Evolutionary conservation across 2,113 vertebrate genomes (phyloP), one percentile per base, ranked within the genome.

Genomic region (Grammatotria lemairii): DNA sequence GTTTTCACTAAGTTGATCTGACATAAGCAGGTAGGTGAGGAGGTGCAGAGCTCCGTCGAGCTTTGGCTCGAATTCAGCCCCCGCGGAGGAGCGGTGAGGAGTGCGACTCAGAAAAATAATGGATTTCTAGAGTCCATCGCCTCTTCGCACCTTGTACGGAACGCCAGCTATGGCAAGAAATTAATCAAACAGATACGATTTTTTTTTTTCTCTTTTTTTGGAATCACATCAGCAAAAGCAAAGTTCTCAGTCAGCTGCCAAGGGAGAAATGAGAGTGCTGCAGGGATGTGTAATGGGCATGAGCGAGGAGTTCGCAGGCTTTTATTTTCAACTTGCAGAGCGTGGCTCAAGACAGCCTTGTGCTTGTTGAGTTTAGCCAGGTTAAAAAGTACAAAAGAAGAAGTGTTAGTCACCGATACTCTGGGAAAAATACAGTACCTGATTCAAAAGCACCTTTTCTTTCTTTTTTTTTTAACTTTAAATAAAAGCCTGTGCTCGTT

Each of bases 1-100:
- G 88, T 92, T 93, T 89, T 86, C 89, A 8, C 87, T 91, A 91
- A 95, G 87, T 92, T 78, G 91, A 91, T 93, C 73, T 88, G 91
- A 92, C 91, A 88, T 79, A 26, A 75, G 86, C 87, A 91, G 83
- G 88, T 58, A 90, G 89, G 87, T 63, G 89, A 88, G 81, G 81
- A 88, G 51, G 75, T 33, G 78, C 49, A 31, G 88, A 54, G 68
- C 80, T 51, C 60, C 3, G 9, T 8, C 1, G 51, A 54, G 85
- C 60, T 84, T 65, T 53, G 79, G 82, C 81, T 92, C 89, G 87
- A 85, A 70, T 85, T 86, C 86, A 86, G 87, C 82, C 60, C 88
- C 85, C 2, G 31, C 31, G 33, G 84, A 85, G 85, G 87, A 87
- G 47, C 54, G 12, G 65, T 7, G 82, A 79, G 49, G 80, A 79